Base-by-base conservation (phyloP, 2,113 vertebrate species). In the Nothobranchius kuhntae region DNA sequence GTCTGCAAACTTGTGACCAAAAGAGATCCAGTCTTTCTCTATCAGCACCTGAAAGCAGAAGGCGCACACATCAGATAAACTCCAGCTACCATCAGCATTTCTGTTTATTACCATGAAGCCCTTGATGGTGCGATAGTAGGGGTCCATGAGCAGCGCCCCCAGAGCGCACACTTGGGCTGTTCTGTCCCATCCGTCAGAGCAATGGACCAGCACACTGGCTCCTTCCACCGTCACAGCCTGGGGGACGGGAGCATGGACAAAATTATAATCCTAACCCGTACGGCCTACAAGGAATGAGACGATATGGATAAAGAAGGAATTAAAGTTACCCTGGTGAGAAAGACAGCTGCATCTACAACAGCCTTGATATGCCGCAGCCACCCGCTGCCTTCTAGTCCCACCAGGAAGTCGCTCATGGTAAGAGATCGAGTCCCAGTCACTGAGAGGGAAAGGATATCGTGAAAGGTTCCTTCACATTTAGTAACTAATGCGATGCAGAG, bases 1-100 rank as follows among this genome's bases (percentile, higher is more conserved):
- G 89, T 99, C 96, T 72, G 96, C 94, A 94, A 98, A 99, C 83
- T 99, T 99, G 89, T 99, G 97, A 44, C 98, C 98, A 84, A 99
- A 99, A 13, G 98, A 96, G 86, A 99, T 96, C 98, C 97, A 99
- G 83, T 99, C 98, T 87, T 99, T 99, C 87, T 99, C 96, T 77
- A 99, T 96, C 88, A 99, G 93, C 66, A 99, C 96, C 98, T 99
- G 67, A 42, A 78, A 69, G 82, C 74, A 77, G 7, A 13, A 17
- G 2, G 53, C 2, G 48, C 10, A 44, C 7, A 26, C 1, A 40
- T 15, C 11, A 42, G 46, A 13, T 21, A 21, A 4, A 30, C 3
- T 30, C 30, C 30, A 30, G 30, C 30, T 7, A 46, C 44, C 26
- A 64, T 53, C 52, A 21, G 45, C 13, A 30, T 55, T 1, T 45